Evolutionary conservation across 2,797 vertebrate species (phyloP).

Genomic region (Limnodromus scolopaceus): DNA sequence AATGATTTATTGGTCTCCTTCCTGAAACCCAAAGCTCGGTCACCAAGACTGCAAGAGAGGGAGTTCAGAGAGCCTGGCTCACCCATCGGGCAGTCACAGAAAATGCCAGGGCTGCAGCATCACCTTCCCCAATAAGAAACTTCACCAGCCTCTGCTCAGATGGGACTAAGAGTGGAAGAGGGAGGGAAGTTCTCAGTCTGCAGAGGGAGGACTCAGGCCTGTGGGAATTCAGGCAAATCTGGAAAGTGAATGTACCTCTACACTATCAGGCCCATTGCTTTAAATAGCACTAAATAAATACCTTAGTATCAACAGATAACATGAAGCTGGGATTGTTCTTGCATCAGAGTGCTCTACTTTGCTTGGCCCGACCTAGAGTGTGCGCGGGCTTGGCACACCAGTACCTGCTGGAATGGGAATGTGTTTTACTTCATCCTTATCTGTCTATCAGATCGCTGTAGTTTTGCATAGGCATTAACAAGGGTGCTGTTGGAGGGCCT

Average conservation of each 20-base stretch:
- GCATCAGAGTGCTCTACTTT: slow-evolving; percentile 1
- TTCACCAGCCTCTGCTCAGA: background rate
- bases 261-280: background rate
- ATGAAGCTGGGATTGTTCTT: background rate
- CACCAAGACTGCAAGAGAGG: background rate
- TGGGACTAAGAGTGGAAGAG: background rate
- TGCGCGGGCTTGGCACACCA: background rate
- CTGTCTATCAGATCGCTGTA: background rate
- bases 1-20: background rate
- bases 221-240: background rate
- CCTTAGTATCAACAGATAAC: background rate
- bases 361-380: background rate
- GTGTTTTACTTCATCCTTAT: background rate
- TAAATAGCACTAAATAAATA: background rate
- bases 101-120: background rate
- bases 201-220: background rate
- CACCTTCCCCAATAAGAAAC: background rate
- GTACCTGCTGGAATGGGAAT: background rate
- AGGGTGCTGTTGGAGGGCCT: background rate
- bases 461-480: background rate
- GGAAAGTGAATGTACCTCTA: background rate
- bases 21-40: background rate
- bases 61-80: background rate
- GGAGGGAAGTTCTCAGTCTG: background rate
- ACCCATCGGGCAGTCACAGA: background rate